phyloP scores from a whole-genome alignment of 2,888 invertebrate genomes.

The Tetragnatha montana region DNA sequence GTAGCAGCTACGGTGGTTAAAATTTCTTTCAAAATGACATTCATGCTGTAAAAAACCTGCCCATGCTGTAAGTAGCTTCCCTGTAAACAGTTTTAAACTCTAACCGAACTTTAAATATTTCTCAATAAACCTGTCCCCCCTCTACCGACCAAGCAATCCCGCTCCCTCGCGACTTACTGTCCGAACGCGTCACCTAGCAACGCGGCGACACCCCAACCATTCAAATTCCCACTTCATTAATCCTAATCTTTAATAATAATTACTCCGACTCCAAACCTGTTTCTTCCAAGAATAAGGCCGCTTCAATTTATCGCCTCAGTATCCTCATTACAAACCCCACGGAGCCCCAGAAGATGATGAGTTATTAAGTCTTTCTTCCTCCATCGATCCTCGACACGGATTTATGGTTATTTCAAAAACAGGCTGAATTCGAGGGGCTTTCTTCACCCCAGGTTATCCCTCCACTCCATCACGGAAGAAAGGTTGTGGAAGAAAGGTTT shows the following conservation, averaged over 20 bases:
- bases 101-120: too few relatives aligned
- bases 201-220: constrained; percentile 9
- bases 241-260: constrained; percentile 44
- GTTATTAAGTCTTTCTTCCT: constrained; percentile 52
- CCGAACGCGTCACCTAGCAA: neutral
- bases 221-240: constrained; percentile 24
- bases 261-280: constrained; percentile 1
- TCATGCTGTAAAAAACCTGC: too few relatives aligned
- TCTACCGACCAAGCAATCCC: neutral
- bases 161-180: neutral
- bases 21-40: too few relatives aligned
- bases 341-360: constrained; percentile 6
- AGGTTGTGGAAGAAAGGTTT: neutral
- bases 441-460: constrained; percentile 1
- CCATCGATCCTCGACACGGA: constrained; percentile 35
- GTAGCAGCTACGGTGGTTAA: too few relatives aligned
- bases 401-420: constrained; percentile 54
- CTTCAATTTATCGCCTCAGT: constrained; percentile 39
- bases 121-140: too few relatives aligned
- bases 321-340: constrained; percentile 21
- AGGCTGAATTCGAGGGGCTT: neutral
- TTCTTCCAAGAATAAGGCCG: neutral
- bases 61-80: too few relatives aligned
- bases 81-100: too few relatives aligned
- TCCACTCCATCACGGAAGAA: neutral